phyloP scores from a whole-genome alignment of 2,888 invertebrate species.

The Clivina fossor region DNA sequence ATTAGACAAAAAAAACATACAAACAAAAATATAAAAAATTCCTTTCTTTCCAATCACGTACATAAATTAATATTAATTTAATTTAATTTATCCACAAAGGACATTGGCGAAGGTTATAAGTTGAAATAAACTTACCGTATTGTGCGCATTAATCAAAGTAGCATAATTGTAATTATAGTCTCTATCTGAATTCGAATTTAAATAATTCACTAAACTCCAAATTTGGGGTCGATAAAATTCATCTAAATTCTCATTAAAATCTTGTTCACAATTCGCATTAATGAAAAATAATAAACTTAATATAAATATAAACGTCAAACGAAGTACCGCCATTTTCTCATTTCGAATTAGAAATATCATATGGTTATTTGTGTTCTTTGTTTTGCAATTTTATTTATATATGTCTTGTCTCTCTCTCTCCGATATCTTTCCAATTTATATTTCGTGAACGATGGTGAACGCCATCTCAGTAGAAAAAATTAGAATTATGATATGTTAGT shows the following conservation, averaged over 20 bases:
- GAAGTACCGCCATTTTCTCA: slow-evolving; percentile 40
- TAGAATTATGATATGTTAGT: slow-evolving; percentile 3
- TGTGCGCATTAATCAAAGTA: slow-evolving; percentile 53
- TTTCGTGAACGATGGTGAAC: background rate
- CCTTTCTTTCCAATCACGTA: too few relatives aligned
- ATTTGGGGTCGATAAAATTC: slow-evolving; percentile 41
- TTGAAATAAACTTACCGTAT: slow-evolving; percentile 52
- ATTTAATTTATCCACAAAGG: slow-evolving; percentile 24
- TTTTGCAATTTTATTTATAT: slow-evolving; percentile 20
- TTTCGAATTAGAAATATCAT: slow-evolving; percentile 3
- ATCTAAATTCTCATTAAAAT: slow-evolving; percentile 37
- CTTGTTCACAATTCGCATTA: slow-evolving; percentile 36
- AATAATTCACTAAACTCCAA: slow-evolving; percentile 53
- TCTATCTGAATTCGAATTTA: slow-evolving; percentile 56
- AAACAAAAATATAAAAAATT: background rate
- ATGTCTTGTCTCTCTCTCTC: slow-evolving; percentile 19
- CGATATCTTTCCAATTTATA: too few relatives aligned
- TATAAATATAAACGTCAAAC: slow-evolving; percentile 38
- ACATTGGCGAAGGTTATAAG: slow-evolving; percentile 12
- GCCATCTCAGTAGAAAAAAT: slow-evolving; percentile 7
- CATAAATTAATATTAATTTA: too few relatives aligned
- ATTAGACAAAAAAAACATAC: background rate
- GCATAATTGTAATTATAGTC: slow-evolving; percentile 55
- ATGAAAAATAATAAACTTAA: slow-evolving; percentile 37
- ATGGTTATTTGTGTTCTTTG: slow-evolving; percentile 29